Evolutionary conservation across 2,113 vertebrate species (phyloP), one percentile per base, ranked within the genome.

Genomic region (Pseudopodoces humilis): DNA sequence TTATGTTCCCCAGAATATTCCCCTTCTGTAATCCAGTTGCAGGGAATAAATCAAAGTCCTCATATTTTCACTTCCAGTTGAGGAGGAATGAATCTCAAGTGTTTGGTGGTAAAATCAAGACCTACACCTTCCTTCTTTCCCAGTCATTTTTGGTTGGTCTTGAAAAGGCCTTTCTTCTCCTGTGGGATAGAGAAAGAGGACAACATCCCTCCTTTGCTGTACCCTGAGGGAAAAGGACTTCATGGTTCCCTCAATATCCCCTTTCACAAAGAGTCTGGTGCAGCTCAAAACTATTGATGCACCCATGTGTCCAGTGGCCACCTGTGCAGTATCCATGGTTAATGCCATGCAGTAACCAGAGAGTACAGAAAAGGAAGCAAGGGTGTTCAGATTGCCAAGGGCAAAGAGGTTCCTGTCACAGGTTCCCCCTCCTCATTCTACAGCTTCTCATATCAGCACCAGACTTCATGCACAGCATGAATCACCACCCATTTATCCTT

Each of bases 381-480:
- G 56, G 13, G 10, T 6, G 0, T 62, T 56, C 56, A 58, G 18
- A 43, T 16, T 31, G 75, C 23, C 67, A 59, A 83, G 24, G 19
- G 11, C 33, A 63, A 33, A 62, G 25, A 47, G 24, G 8, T 22
- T 72, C 44, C 53, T 60, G 21, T 18, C 63, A 46, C 13, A 72
- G 24, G 15, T 19, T 86, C 13, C 31, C 30, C 25, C 24, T 19
- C 37, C 68, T 60, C 19, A 13, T n/a, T 44, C 77, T 70, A 70
- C 28, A 37, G 27, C 30, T 84, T 65, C 37, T 74, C 3, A 0
- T 49, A 69, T 58, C 31, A 67, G 31, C 28, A 41, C 9, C 4
- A 1, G 35, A 56, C 22, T 69, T 49, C 0, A 0, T 2, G 28
- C 3, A 5, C 1, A 6, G 5, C 65, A 55, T 7, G 16, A 55